Conservation (phyloP, 1,140 invertebrate genomes). For the Euura saliciscinereae region DNA sequence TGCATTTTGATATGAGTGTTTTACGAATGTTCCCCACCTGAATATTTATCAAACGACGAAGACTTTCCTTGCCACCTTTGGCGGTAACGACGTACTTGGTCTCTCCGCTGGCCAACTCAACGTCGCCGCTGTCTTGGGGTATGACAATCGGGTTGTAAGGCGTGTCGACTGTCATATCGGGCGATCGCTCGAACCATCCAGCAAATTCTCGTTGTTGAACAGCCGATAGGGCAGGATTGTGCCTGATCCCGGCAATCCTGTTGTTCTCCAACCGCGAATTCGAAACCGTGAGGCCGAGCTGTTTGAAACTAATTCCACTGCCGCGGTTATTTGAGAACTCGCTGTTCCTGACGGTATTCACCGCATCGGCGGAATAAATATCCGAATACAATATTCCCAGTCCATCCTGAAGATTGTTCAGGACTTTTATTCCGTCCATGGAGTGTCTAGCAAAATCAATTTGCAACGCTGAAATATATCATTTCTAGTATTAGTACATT, state of each 20-base stretch:
- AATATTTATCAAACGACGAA: slow-evolving; percentile 59
- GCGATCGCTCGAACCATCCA: slow-evolving; percentile 83
- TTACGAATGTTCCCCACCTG: slow-evolving; percentile 38
- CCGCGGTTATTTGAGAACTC: slow-evolving; percentile 87
- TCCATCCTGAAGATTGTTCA: slow-evolving; percentile 86
- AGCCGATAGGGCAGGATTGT: slow-evolving; percentile 87
- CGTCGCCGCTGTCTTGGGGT: slow-evolving; percentile 65
- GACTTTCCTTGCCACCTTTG: slow-evolving; percentile 64
- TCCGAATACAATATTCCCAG: slow-evolving; percentile 89
- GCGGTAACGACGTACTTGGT: slow-evolving; percentile 80
- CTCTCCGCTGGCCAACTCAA: slow-evolving; percentile 73
- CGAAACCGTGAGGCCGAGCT: slow-evolving; percentile 81
- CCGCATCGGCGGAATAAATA: slow-evolving; percentile 82
- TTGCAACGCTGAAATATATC: slow-evolving; percentile 74
- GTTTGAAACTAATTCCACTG: slow-evolving; percentile 88
- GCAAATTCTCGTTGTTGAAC: slow-evolving; percentile 88
- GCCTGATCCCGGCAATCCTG: slow-evolving; percentile 85
- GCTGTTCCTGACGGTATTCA: slow-evolving; percentile 86
- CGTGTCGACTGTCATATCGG: slow-evolving; percentile 69
- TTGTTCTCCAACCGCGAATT: slow-evolving; percentile 84
- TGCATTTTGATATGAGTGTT: not conserved
- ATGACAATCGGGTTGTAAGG: slow-evolving; percentile 73
- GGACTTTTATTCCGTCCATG: slow-evolving; percentile 80
- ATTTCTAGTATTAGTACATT: not conserved
- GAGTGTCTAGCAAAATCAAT: slow-evolving; percentile 95